Base-by-base conservation (phyloP, 2,888 invertebrate genomes). In the Petrophora chlorosata region DNA sequence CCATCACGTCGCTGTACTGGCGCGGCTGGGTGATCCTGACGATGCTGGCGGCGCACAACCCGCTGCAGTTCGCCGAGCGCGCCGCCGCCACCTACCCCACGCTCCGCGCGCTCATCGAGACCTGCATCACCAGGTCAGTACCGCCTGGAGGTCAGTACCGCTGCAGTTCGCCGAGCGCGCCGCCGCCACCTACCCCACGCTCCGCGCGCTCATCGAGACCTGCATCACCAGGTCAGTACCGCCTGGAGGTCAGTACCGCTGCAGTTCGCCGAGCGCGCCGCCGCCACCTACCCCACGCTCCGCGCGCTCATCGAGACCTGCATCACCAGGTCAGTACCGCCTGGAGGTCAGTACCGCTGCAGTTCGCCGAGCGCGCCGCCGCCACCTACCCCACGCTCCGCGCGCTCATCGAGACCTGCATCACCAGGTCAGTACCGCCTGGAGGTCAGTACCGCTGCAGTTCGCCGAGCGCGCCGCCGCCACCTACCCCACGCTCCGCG, bases 381-480 rank as follows among this genome's bases (percentile, higher is more conserved):
- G 93, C 94, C 65, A 94, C 95, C 61, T 99, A 98, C 88, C 97
- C 98, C 10, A 98, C 96, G 35, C 92, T 99, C 58, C 92, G 96
- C 54, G 94, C 95, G 67, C 91, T 99, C 58, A 98, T 99, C 93
- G 98, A 99, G 90, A 97, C 97, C 94, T 97, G 97, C 67, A 99
- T 99, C 75, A 99, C 98, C 5, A 97, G 96, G 94, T 95, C 74
- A 87, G 92, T 86, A 26, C n/a, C n/a, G n/a, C n/a, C n/a, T n/a
- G n/a, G n/a, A n/a, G n/a, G n/a, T n/a, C n/a, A n/a, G n/a, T n/a
- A n/a, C 98, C 99, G 0, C 88, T 93, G 0, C 93, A 94, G 8
- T 96, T 98, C 85, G 98, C 98, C 7, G 93, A 94, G 59, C 91
- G 95, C 43, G 97, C 96, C 19, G 98, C 98, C 94, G 93, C 94